phyloP scores from a whole-genome alignment of 2,113 vertebrate genomes.

The Emberiza fucata region DNA sequence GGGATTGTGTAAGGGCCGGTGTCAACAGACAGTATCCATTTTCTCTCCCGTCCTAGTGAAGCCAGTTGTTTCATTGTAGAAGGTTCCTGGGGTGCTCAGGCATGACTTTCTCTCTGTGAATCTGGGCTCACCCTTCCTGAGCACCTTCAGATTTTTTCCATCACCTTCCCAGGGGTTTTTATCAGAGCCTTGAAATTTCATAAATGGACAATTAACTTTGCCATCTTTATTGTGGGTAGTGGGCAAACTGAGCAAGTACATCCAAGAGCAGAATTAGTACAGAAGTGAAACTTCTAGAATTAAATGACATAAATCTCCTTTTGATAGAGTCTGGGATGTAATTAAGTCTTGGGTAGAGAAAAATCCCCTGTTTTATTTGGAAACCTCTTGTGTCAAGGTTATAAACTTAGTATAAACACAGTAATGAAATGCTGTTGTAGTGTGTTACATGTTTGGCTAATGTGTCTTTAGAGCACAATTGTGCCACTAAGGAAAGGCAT shows the following conservation, averaged over 20 bases:
- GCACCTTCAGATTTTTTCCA: not conserved
- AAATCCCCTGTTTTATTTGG: not conserved
- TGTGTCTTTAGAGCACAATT: not conserved
- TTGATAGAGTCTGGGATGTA: not conserved
- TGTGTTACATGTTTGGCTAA: not conserved
- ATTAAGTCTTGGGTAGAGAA: not conserved
- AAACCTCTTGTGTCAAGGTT: not conserved
- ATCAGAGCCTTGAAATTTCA: not conserved
- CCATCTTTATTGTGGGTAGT: not conserved
- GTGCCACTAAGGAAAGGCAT: not conserved
- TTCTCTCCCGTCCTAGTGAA: not conserved
- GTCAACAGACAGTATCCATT: not conserved
- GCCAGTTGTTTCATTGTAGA: not conserved
- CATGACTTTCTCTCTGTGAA: not conserved
- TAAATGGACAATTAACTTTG: not conserved
- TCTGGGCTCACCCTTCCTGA: not conserved
- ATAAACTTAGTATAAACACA: not conserved
- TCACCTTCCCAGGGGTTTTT: not conserved
- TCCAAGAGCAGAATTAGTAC: not conserved
- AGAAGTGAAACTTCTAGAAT: not conserved
- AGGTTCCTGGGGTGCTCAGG: not conserved
- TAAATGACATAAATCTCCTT: not conserved
- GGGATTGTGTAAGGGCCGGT: not conserved
- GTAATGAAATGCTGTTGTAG: not conserved
- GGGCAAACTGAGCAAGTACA: not conserved